Evolutionary conservation across 2,797 vertebrate genomes (phyloP), one percentile per base, ranked within the genome.

Genomic region (Harpagifer antarcticus): DNA sequence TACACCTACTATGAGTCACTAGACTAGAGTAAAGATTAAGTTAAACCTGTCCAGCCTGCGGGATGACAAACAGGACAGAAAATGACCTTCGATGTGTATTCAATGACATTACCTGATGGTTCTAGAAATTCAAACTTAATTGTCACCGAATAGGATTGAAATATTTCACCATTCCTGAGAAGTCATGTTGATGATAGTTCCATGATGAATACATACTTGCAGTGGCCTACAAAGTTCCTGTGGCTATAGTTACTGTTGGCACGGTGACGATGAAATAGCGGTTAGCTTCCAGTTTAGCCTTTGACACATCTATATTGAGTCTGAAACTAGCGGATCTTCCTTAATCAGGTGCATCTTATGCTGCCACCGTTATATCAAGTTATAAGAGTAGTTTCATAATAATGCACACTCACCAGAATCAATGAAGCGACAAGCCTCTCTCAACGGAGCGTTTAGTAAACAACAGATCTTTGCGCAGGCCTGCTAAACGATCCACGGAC

Each of bases 351-450:
- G 47, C 13, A 17, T 17, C 14, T 58, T 5, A 55, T 55, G 31
- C 10, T 14, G 19, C 19, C 1, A 15, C 3, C 9, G 1, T 6
- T 2, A 45, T 9, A 12, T 17, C 4, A n/a, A 56, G 19, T 23
- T 31, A 11, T n/a, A 4, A 2, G 1, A 52, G 2, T 14, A 1
- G 9, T 68, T 69, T 55, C 9, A 9, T 49, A 19, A 42, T n/a
- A 11, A 14, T 0, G 0, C 1, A 8, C 42, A 89, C 88, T 85
- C 67, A 90, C 86, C 84, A 31, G 27, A 44, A 71, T 83, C 44
- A 78, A 83, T 79, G 76, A 7, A 11, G 14, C 4, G 5, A 20
- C 31, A 1, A 1, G 19, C 13, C 40, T 53, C 53, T 9, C 0
- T 0, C 9, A 14, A 0, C 3, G 33, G 2, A 11, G 17, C 3